Percentiles rank a stretch among this genome's conserved stretches.
Conservation (phyloP, 1,140 invertebrate species). For the Globodera ellingtonae region DNA sequence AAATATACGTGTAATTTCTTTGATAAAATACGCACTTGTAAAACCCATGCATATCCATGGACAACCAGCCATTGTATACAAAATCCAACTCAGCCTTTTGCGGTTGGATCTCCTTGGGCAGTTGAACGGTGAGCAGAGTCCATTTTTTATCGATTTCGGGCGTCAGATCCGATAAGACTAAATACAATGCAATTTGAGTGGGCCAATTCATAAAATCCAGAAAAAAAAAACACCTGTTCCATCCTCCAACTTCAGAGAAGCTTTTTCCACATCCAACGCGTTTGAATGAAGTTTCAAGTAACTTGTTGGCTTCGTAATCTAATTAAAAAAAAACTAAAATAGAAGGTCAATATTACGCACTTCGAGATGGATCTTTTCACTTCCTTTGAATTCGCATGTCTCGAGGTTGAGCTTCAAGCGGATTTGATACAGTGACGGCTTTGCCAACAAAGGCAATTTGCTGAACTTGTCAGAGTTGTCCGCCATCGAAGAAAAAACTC, state of each 20-base stretch:
- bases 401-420: conserved; percentile 31
- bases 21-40: conserved; percentile 9
- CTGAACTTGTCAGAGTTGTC: conserved; percentile 29
- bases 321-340: not conserved
- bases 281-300: conserved; percentile 41
- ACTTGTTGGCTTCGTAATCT: conserved; percentile 35
- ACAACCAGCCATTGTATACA: conserved; percentile 13
- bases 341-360: conserved; percentile 12
- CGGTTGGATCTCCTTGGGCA: conserved; percentile 30
- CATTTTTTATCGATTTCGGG: conserved; percentile 29
- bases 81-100: conserved; percentile 28
- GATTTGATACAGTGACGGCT: conserved; percentile 32
- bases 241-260: conserved; percentile 39
- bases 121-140: conserved; percentile 20
- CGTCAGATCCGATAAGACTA: conserved; percentile 27
- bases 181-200: conserved; percentile 2
- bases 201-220: conserved; percentile 19
- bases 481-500: not conserved
- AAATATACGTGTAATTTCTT: too few relatives aligned
- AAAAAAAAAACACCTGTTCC: conserved; percentile 45
- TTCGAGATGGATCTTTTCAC: conserved; percentile 34
- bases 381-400: conserved; percentile 35
- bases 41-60: conserved; percentile 33
- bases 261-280: conserved; percentile 33
- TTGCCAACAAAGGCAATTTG: conserved; percentile 39